phyloP scores from a whole-genome alignment of 2,113 vertebrate species.

The Pteronura brasiliensis region DNA sequence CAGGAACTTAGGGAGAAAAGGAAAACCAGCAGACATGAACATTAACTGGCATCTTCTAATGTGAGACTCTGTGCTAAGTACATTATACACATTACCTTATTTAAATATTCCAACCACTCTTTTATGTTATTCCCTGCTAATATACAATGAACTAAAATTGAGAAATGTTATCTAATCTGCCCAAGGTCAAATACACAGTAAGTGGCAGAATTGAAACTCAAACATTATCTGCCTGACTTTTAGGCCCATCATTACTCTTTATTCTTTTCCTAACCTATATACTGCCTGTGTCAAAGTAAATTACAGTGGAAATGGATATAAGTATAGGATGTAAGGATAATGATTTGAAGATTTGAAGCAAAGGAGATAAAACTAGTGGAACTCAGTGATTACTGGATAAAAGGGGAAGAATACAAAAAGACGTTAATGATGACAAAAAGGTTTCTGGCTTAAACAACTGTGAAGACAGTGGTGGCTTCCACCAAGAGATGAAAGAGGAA shows the following conservation, averaged over 20 bases:
- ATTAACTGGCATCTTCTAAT: not conserved
- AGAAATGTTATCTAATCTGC: constrained; percentile 13
- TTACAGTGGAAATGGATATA: not conserved
- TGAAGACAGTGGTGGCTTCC: not conserved
- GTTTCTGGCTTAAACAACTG: not conserved
- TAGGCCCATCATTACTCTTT: not conserved
- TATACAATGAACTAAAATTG: constrained; percentile 27
- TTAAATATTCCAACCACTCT: not conserved
- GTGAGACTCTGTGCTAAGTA: not conserved
- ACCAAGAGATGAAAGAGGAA: not conserved
- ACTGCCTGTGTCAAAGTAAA: not conserved
- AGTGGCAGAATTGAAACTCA: constrained; percentile 3
- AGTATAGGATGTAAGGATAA: not conserved
- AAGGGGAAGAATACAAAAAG: not conserved
- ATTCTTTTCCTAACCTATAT: not conserved
- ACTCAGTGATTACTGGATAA: not conserved
- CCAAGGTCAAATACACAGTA: constrained; percentile 27
- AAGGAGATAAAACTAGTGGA: not conserved
- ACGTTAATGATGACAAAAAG: not conserved
- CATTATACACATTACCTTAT: not conserved
- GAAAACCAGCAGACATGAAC: not conserved
- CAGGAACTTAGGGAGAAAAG: not conserved
- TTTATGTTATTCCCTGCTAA: constrained; percentile 10
- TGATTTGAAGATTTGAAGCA: not conserved
- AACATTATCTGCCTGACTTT: not conserved